phyloP scores from a whole-genome alignment of 35 echinoderm and acorn worm genomes.

The Apostichopus parvimensis region DNA sequence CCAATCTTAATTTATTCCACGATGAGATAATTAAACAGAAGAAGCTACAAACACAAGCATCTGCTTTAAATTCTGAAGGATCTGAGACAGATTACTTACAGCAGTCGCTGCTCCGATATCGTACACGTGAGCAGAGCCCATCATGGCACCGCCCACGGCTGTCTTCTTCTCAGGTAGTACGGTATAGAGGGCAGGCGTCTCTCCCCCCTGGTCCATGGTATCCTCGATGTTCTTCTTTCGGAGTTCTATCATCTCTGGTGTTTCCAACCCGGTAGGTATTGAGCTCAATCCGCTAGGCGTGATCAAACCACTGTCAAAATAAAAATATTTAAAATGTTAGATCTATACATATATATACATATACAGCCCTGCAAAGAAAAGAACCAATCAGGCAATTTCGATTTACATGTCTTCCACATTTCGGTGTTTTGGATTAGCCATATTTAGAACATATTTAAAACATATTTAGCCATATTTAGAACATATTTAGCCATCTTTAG shows the following conservation, averaged over 20 bases:
- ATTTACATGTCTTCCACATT: too few species aligned
- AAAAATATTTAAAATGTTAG: background rate
- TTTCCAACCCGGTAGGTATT: slow-evolving; percentile 92
- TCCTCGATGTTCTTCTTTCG: slow-evolving; percentile 98
- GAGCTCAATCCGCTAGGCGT: slow-evolving; percentile 93
- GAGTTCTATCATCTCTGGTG: slow-evolving; percentile 97
- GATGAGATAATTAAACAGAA: too few species aligned
- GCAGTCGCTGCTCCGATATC: slow-evolving; percentile 83
- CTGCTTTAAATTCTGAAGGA: too few species aligned
- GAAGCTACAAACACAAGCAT: too few species aligned
- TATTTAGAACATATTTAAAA: too few species aligned
- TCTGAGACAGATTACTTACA: background rate
- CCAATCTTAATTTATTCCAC: too few species aligned
- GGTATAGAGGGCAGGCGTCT: slow-evolving; percentile 88
- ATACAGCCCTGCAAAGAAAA: background rate
- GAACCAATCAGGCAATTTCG: too few species aligned
- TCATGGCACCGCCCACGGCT: slow-evolving; percentile 85
- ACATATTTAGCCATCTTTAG: too few species aligned
- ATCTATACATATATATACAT: too few species aligned
- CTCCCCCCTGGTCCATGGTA: slow-evolving; percentile 92
- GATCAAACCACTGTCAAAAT: slow-evolving; percentile 74
- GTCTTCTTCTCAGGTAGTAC: slow-evolving; percentile 93
- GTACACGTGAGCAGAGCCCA: slow-evolving; percentile 93
- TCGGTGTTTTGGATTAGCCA: too few species aligned
- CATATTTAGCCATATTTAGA: too few species aligned